phyloP scores from a whole-genome alignment of 2,113 vertebrate species.

The Dunckerocampus dactyliophorus region DNA sequence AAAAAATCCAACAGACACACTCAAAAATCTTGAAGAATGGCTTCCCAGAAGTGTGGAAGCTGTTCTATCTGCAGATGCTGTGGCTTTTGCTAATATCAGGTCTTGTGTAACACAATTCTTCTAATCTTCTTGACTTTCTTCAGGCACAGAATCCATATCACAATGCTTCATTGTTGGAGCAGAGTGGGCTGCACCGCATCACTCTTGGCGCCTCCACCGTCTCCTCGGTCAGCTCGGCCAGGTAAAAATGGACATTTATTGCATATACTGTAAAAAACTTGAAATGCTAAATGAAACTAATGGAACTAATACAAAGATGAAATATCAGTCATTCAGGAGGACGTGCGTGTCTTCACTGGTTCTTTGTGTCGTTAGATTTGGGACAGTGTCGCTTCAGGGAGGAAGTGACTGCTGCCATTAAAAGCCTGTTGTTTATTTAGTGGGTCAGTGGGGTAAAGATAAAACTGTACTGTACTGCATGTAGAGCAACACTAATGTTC shows the following conservation, averaged over 20 bases:
- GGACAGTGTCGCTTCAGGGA: conserved; percentile 19
- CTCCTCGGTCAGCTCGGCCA: conserved; percentile 95
- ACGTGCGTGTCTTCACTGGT: conserved; percentile 9
- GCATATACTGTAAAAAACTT: background rate
- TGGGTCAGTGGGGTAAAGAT: conserved; percentile 57
- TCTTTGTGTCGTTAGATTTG: conserved; percentile 5
- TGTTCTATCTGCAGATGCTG: background rate
- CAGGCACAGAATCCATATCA: conserved; percentile 90
- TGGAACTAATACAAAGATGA: background rate
- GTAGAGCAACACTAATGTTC: conserved; percentile 59
- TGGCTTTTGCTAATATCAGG: background rate
- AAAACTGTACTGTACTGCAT: conserved; percentile 36
- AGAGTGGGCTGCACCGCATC: conserved; percentile 96
- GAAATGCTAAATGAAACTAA: background rate
- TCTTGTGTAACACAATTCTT: background rate
- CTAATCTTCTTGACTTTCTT: background rate
- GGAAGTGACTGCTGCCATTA: conserved; percentile 12
- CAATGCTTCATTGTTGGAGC: conserved; percentile 91
- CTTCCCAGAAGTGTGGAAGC: background rate
- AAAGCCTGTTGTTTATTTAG: conserved; percentile 27
- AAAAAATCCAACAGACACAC: no score
- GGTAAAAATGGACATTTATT: conserved; percentile 61
- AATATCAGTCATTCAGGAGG: background rate
- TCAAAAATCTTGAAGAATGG: background rate
- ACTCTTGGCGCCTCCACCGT: conserved; percentile 94